Conservation (phyloP, 2,797 vertebrate species). For the Hapalemur alaotrensis region DNA sequence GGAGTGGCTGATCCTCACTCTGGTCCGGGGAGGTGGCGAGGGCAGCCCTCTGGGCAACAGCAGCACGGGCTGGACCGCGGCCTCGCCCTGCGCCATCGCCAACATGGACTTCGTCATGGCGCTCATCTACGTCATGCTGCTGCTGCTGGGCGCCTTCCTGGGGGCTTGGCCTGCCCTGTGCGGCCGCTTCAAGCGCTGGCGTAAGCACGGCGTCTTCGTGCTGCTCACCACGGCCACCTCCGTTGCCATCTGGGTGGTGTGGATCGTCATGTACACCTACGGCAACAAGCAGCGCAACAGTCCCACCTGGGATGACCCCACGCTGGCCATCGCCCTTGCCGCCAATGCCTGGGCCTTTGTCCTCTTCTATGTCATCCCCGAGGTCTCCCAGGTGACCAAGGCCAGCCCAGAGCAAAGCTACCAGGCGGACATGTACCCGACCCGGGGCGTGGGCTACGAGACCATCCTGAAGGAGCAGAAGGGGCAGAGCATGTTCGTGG, state of each 20-base stretch:
- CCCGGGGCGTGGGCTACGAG: slow-evolving; percentile 92
- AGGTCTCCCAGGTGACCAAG: slow-evolving; percentile 87
- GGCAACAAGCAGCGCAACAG: slow-evolving; percentile 84
- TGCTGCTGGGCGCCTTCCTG: slow-evolving; percentile 86
- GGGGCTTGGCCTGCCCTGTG: slow-evolving; percentile 85
- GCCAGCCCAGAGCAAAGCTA: slow-evolving; percentile 80
- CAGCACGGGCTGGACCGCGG: not conserved
- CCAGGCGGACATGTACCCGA: slow-evolving; percentile 87
- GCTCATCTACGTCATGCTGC: slow-evolving; percentile 93
- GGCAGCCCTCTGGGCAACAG: slow-evolving; percentile 16
- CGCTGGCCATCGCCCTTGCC: slow-evolving; percentile 92
- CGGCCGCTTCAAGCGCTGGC: slow-evolving; percentile 89
- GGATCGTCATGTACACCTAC: slow-evolving; percentile 94
- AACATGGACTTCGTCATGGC: slow-evolving; percentile 96
- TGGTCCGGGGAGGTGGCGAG: slow-evolving; percentile 82
- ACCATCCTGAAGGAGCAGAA: slow-evolving; percentile 95
- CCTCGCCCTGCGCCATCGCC: slow-evolving; percentile 86
- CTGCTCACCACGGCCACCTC: slow-evolving; percentile 87
- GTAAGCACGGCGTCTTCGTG: slow-evolving; percentile 86
- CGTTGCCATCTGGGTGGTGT: slow-evolving; percentile 92
- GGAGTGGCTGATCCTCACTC: slow-evolving; percentile 96
- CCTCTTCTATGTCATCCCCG: slow-evolving; percentile 90
- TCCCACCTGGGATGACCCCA: slow-evolving; percentile 92
- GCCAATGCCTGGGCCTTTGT: slow-evolving; percentile 92
- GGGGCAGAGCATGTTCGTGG: slow-evolving; percentile 93